Evolutionary conservation across 2,888 invertebrate species (phyloP), one percentile per base, ranked within the genome.

Genomic region (Taenaris catops): DNA sequence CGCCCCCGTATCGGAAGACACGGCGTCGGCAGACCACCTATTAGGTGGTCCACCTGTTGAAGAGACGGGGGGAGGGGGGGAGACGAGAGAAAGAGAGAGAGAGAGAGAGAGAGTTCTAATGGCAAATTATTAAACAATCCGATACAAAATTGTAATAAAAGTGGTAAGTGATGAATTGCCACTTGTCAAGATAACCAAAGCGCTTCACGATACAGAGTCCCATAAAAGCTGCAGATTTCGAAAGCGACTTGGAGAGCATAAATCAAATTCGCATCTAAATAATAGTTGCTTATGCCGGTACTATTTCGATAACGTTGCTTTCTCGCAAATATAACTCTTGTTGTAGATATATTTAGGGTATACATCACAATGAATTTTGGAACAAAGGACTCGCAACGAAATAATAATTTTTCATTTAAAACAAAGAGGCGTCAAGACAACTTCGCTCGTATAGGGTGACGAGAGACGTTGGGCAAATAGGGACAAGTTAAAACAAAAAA

Each of bases 351-450:
- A 0, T 2, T 19, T 31, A 37, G 11, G 7, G 31, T 4, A 7
- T 16, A 29, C 14, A 25, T 25, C 34, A 8, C 4, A 10, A 10
- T 35, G 8, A n/a, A 1, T 10, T 17, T 9, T 12, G 4, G 18
- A 20, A 43, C 47, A 54, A 51, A 41, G 47, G 43, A 48, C 48
- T 56, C 48, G 42, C 53, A 63, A 59, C 48, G 54, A 56, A 58
- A 64, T 58, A 60, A 55, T 55, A 49, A 61, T 64, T 69, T 71
- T 65, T 70, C 68, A 70, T 58, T 47, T 56, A 51, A 57, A 68
- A 69, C 67, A 67, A 65, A 65, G 65, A 37, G 38, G 38, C 34
- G 38, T 34, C 57, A 52, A 49, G 53, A 44, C 41, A 27, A 35
- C 23, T 38, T 38, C 35, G 18, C 23, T 9, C 5, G 9, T 4